Evolutionary conservation across 2,888 invertebrate genomes (phyloP).

Genomic region (Dryomyza anilis): DNA sequence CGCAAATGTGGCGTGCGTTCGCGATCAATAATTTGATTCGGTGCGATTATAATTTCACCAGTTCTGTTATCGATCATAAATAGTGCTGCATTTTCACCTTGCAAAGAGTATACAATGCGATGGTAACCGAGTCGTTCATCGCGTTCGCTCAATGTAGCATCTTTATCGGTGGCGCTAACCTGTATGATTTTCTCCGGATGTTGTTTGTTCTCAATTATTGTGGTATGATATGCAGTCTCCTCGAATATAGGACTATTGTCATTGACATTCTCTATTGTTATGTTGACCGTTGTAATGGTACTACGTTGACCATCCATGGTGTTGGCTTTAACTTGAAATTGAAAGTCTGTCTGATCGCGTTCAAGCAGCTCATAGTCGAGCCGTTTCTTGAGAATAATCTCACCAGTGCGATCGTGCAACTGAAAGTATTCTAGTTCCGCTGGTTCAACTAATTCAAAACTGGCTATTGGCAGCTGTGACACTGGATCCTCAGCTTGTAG

Average conservation of each 20-base stretch:
- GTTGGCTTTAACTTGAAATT: conserved; percentile 65
- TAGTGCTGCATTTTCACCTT: conserved; percentile 74
- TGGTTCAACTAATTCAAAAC: conserved; percentile 66
- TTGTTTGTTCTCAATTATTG: conserved; percentile 72
- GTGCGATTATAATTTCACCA: conserved; percentile 71
- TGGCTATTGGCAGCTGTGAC: conserved; percentile 68
- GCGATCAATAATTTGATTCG: conserved; percentile 73
- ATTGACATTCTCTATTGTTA: conserved; percentile 76
- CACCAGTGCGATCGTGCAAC: conserved; percentile 72
- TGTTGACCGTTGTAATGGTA: conserved; percentile 71
- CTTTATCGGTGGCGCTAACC: conserved; percentile 74
- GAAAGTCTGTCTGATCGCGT: conserved; percentile 51
- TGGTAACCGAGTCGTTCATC: conserved; percentile 70
- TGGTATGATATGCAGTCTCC: conserved; percentile 72
- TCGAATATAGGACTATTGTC: conserved; percentile 78
- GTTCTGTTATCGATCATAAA: conserved; percentile 74
- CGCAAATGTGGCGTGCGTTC: conserved; percentile 74
- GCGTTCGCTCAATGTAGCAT: conserved; percentile 67
- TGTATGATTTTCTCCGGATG: conserved; percentile 71
- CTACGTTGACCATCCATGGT: conserved; percentile 61
- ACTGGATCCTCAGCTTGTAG: conserved; percentile 75
- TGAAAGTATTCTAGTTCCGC: conserved; percentile 64
- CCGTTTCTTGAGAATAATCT: conserved; percentile 73
- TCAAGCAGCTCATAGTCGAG: conserved; percentile 79
- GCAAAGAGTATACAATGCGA: conserved; percentile 72